Conservation (phyloP, 1,140 invertebrate genomes). For the Ridgeia piscesae region DNA sequence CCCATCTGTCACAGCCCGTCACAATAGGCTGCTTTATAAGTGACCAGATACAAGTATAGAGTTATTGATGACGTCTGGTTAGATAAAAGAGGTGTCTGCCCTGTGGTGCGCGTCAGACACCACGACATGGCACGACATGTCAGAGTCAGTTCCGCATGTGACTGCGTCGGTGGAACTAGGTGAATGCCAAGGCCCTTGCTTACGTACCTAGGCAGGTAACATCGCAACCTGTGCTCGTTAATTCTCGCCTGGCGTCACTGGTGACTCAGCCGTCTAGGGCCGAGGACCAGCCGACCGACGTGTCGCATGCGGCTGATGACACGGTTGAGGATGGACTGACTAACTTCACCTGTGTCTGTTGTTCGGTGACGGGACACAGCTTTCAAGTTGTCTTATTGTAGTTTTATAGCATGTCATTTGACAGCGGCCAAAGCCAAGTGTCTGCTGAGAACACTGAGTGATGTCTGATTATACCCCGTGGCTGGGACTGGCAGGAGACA, state of each 20-base stretch:
- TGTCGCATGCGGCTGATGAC: neutral
- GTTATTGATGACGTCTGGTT: neutral
- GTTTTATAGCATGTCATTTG: neutral
- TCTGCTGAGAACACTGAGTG: neutral
- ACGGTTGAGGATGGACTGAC: neutral
- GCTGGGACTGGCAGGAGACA: neutral
- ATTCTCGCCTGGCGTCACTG: neutral
- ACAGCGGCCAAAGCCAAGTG: neutral
- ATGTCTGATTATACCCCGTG: no score
- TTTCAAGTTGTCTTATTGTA: neutral
- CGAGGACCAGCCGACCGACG: neutral
- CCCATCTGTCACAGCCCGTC: neutral
- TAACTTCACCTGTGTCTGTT: neutral
- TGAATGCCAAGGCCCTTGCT: neutral
- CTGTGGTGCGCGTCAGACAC: neutral
- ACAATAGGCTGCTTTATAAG: constrained; percentile 1
- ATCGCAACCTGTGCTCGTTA: neutral
- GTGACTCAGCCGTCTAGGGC: neutral
- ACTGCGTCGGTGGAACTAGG: neutral
- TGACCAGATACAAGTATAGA: neutral
- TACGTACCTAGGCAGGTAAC: neutral
- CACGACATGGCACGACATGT: no score
- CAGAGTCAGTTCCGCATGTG: neutral
- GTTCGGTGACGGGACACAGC: neutral
- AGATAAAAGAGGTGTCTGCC: neutral